Evolutionary conservation across 2,888 invertebrate genomes (phyloP), one percentile per base, ranked within the genome.

Genomic region (Megalurothrips usitatus): DNA sequence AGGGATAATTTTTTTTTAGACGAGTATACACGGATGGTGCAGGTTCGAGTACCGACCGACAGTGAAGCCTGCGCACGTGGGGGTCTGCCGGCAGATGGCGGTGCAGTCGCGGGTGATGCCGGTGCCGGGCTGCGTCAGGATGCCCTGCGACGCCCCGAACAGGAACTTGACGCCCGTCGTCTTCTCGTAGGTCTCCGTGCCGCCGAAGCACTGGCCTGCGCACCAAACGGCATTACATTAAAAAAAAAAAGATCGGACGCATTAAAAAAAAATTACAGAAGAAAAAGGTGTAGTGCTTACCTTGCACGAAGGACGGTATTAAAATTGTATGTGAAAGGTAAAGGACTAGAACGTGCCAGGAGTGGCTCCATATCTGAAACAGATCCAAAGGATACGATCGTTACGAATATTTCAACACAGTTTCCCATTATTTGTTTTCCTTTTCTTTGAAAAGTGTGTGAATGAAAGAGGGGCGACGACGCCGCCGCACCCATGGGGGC

Each of bases 131-230:
- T 87, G 87, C 34, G 87, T 85, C 12, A 88, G 84, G 19, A 87
- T 85, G 8, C 86, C 86, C 83, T 86, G 85, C n/a, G 86, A 84
- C 79, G 86, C 85, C 81, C 84, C 85, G 81, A 84, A 86, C 78
- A 84, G 82, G 83, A 85, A 85, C 80, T 84, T 85, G 84, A 86
- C 87, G 63, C 87, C 87, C 6, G 87, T 85, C 8, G 87, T 87
- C 84, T 88, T 88, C 84, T 88, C 88, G 82, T 87, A 87, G 6
- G 87, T 87, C 83, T 87, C 87, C 63, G 87, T 86, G 14, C 88
- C 88, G 12, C 88, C 88, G 83, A 88, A 88, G 84, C 88, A 88
- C 84, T 87, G 85, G 79, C 85, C 86, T 86, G 81, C 58, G 10
- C 52, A 52, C 10, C 14, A 9, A 52, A 52, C 10, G 49, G 14